phyloP scores from a whole-genome alignment of 2,113 vertebrate species.

The Tylochromis polylepis region DNA sequence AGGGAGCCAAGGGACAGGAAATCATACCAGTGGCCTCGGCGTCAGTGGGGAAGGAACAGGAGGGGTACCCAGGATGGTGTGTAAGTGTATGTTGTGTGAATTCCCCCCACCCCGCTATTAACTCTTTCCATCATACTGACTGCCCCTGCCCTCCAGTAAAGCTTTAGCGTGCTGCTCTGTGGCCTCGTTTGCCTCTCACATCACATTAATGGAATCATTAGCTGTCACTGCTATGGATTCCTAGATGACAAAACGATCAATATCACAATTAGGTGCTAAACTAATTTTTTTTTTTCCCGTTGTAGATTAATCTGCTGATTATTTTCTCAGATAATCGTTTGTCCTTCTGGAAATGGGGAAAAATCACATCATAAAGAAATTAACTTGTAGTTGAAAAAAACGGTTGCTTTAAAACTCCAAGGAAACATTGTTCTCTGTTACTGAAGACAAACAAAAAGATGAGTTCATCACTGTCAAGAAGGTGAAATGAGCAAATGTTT shows the following conservation, averaged over 20 bases:
- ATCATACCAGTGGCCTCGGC: constrained; percentile 43
- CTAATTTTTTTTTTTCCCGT: not conserved
- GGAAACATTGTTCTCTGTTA: not conserved
- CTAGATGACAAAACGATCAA: not conserved
- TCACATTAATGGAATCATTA: not conserved
- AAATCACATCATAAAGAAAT: not conserved
- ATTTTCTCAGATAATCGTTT: not conserved
- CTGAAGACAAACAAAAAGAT: not conserved
- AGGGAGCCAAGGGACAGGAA: constrained; percentile 57
- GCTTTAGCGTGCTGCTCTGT: not conserved
- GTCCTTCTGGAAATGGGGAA: not conserved
- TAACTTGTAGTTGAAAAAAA: not conserved
- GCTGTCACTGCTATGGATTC: not conserved
- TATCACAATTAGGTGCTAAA: not conserved
- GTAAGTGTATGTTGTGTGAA: constrained; percentile 12
- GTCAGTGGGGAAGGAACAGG: constrained; percentile 66
- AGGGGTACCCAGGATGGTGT: constrained; percentile 48
- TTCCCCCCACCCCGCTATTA: constrained; percentile 7
- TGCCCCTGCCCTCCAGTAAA: not conserved
- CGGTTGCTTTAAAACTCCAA: not conserved
- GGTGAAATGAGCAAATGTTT: not conserved
- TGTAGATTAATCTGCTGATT: not conserved
- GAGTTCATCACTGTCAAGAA: not conserved
- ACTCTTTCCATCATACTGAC: not conserved
- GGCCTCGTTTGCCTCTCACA: not conserved